Evolutionary conservation across 23 tunicate genomes (phyloP), one percentile per base, ranked within the genome.

Genomic region (Halocynthia aurantium): DNA sequence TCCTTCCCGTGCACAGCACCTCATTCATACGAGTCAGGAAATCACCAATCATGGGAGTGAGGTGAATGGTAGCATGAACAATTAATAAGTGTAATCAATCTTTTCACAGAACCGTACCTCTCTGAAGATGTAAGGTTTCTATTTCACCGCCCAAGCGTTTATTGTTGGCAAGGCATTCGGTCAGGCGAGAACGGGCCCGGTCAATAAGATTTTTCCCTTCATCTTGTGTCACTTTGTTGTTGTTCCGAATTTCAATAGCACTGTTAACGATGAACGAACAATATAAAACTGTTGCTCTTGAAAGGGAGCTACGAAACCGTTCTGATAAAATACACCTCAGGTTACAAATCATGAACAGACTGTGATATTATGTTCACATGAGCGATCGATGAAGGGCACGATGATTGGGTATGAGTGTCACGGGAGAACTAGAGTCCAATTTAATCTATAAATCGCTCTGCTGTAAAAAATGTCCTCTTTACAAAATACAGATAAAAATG

Each of bases 101-200:
- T 50, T 50, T 50, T n/a, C 31, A 54, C 77, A n/a, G 54, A 52
- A 73, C 7, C 61, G 66, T 65, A 65, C 70, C 70, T 20, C 31
- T 65, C 31, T 15, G 22, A 9, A 65, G 31, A 8, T 65, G 17
- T 11, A 65, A 1, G 2, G 70, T 49, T 65, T 65, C 31, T 11
- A 65, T 65, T 65, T 65, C 70, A 65, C 10, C 31, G 70, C 49
- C 5, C 70, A 65, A 65, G 22, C 31, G 17, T 65, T 65, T 11
- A 15, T 65, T 65, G 10, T 65, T 65, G 10, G 22, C 6, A 0
- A 20, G 10, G 31, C 70, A 65, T 20, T 11, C 70, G 19, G 19
- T 15, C 22, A 65, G 6, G 22, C 31, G 70, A 11, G 70, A 65
- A 9, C 31, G 70, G 13, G 31, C 70, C 22, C 22, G 10, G 22